Conservation (phyloP, 2,888 invertebrate genomes). For the Limenitis camilla region DNA sequence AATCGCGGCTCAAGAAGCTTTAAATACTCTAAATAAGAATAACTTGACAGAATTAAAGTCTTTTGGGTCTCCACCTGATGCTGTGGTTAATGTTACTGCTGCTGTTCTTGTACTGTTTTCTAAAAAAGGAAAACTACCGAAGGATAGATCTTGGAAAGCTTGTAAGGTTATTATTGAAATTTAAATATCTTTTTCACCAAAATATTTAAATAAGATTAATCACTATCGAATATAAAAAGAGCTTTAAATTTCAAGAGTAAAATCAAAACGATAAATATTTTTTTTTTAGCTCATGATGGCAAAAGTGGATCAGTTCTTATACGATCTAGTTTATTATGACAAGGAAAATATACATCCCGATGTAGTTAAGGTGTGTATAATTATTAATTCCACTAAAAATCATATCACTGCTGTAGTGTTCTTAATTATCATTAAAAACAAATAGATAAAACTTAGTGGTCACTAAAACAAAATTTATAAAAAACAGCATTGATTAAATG, state of each 20-base stretch:
- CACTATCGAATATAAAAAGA: no score
- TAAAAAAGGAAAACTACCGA: conserved; percentile 88
- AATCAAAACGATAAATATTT: no score
- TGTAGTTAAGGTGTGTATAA: conserved; percentile 80
- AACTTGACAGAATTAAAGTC: conserved; percentile 96
- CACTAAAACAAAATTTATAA: no score
- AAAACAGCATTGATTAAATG: no score
- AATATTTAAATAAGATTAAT: no score
- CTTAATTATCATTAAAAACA: no score
- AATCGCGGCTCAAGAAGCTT: conserved; percentile 89
- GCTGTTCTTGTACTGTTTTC: conserved; percentile 92
- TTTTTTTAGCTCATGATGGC: conserved; percentile 83
- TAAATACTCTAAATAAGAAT: conserved; percentile 93
- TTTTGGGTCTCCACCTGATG: conserved; percentile 92
- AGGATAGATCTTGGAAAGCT: conserved; percentile 94
- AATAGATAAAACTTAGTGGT: no score
- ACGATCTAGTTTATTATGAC: conserved; percentile 88
- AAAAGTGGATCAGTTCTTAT: conserved; percentile 90
- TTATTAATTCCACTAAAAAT: conserved; percentile 5
- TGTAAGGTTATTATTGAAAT: conserved; percentile 75
- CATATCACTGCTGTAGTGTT: not conserved
- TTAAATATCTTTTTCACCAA: no score
- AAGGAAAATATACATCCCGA: conserved; percentile 95
- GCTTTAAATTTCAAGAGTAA: no score
- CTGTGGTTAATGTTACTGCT: conserved; percentile 89